Base-by-base conservation (phyloP, 2,113 vertebrate genomes). In the Aleadryas rufinucha region DNA sequence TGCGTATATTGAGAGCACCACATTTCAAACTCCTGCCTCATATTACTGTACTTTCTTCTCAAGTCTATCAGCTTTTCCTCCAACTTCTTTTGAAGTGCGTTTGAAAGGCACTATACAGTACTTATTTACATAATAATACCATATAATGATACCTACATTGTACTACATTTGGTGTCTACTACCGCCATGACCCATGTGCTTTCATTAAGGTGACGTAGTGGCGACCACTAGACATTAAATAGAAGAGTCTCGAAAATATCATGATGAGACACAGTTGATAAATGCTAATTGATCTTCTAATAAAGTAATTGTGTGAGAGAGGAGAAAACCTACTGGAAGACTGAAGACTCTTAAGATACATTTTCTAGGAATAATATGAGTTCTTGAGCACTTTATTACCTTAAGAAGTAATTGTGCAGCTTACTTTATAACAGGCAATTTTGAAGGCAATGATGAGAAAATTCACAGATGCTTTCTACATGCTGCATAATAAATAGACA, bases 81-180 rank as follows among this genome's bases (percentile, higher is more conserved):
- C 77, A 75, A 3, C 31, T 75, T 84, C 39, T 65, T 82, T 69
- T 92, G 56, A 93, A 91, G 72, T 79, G 28, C 41, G 45, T 57
- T 85, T 95, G 84, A 91, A 95, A 92, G 84, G 27, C 37, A 60
- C 19, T 63, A 21, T 41, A 28, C 23, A 63, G 56, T 50, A 52
- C 28, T 91, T 91, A 91, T 61, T 95, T 76, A 79, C 74, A 91
- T 87, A 95, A 87, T 79, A 82, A 81, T 75, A 71, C 50, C 52
- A 14, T 61, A 21, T 37, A 76, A 44, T 30, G 19, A 60, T 44
- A 63, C 37, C 78, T 71, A 35, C n/a, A 57, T 16, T 71, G 39
- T 17, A 59, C 22, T 69, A 54, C n/a, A 28, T 31, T 74, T 61
- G 17, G 5, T 26, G 28, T 23, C 54, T 79, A 3, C 75, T 65